Evolutionary conservation across 2,113 vertebrate genomes (phyloP), one percentile per base, ranked within the genome.

Genomic region (Trogon melanurus): DNA sequence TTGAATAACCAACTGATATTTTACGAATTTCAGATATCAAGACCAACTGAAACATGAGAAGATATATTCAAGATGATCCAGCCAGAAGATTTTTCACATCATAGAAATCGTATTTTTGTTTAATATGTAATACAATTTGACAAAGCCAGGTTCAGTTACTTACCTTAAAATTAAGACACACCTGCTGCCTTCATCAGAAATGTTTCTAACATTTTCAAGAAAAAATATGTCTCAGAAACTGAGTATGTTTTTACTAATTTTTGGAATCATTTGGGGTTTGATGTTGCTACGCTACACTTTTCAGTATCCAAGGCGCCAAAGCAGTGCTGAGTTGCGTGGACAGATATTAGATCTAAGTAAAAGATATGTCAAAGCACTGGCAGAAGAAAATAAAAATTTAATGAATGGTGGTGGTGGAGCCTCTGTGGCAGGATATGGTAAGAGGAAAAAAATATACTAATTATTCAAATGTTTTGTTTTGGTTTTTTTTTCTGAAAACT

Each of bases 181-280:
- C 61, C 61, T 62, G 67, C 85, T 91, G 80, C 79, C 88, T 96
- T 97, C 92, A 84, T 95, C 95, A 97, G 95, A 97, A 92, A 99
- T 99, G 99, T 98, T 99, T 96, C 98, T 98, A 96, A 95, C 98
- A 79, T 97, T 99, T 88, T 98, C 99, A 96, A 98, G 99, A 79
- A 99, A 99, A 98, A 99, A 99, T 95, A 98, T 99, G 98, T 99
- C 99, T 83, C 99, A 99, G 97, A 99, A 99, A 97, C 98, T 99
- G 95, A 99, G 99, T 94, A 96, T 99, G 96, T 97, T 99, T 87
- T 98, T 99, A 96, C 92, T 99, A 79, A 78, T 99, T 64, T 99
- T 99, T 36, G 99, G 99, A 93, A 98, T 99, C 94, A 98, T 98
- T 61, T 99, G 99, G 99, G 99, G 99, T 72, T 96, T 99, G 78